Conservation (phyloP, 2,113 vertebrate species). For the Gulo gulo region DNA sequence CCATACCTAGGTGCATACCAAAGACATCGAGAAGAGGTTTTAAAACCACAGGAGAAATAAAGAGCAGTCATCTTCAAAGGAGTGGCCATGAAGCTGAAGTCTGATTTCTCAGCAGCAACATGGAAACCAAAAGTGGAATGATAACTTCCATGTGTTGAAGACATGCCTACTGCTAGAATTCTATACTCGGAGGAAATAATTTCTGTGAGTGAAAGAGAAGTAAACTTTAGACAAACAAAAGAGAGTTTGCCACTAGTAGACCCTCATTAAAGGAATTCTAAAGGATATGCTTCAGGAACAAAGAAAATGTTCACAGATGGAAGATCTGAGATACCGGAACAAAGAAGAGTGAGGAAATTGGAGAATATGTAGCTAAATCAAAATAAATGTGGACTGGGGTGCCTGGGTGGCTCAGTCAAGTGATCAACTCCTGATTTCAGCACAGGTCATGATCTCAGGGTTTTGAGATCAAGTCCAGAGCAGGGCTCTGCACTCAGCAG, state of each 20-base stretch:
- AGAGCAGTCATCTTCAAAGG: neutral
- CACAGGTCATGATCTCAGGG: neutral
- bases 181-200: neutral
- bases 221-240: neutral
- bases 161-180: too few relatives aligned
- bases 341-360: neutral
- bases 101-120: neutral
- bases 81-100: neutral
- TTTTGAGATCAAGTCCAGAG: neutral
- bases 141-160: neutral
- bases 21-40: neutral
- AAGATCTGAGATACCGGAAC: neutral
- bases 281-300: neutral
- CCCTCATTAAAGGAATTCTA: neutral
- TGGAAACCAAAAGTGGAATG: neutral
- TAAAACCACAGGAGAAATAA: neutral
- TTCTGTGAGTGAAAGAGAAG: neutral
- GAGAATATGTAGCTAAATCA: neutral
- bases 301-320: neutral
- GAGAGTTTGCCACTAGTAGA: neutral
- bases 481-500: neutral
- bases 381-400: neutral
- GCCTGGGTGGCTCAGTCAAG: neutral
- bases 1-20: neutral
- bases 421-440: neutral